Evolutionary conservation across 2,888 invertebrate genomes (phyloP), one percentile per base, ranked within the genome.

Genomic region (Plemyria rubiginata): DNA sequence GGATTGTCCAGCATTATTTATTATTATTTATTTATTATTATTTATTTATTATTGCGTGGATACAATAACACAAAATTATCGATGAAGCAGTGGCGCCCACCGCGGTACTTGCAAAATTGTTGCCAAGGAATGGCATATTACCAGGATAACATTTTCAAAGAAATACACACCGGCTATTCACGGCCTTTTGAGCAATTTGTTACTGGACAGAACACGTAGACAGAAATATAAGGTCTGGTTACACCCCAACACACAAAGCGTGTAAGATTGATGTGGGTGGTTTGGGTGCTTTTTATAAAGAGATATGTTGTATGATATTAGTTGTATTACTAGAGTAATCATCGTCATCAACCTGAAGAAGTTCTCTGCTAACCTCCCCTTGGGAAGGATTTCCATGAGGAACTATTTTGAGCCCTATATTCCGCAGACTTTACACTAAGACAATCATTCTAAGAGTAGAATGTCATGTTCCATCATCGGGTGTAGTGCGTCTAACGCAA

Each of bases 101-200:
- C 51, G 38, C 22, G 64, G 68, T 61, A 43, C 56, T 55, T 54
- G 28, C 8, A 52, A 62, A 68, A 65, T 66, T 61, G 66, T 64
- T 32, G 40, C 57, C 61, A 59, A 68, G 62, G 65, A 62, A 66
- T 65, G 63, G 65, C 61, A 66, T 65, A 64, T 68, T 70, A 64
- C 40, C 58, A 60, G 56, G 62, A 68, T 66, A 66, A 66, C 64
- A 65, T 70, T 61, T 61, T 68, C 68, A 70, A 71, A 70, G 67
- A 59, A 56, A 57, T 57, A 50, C 67, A 69, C 66, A 55, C 60
- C 59, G 67, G 68, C 58, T 68, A 63, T 54, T 58, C 64, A 66
- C 69, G 66, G 62, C 53, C 61, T 59, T 64, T 61, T 63, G 69
- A 67, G 59, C 67, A 66, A 67, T 69, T 71, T 69, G 69, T 65